Evolutionary conservation across 2,888 invertebrate species (phyloP).

Genomic region (Rugalucina vietnamica): DNA sequence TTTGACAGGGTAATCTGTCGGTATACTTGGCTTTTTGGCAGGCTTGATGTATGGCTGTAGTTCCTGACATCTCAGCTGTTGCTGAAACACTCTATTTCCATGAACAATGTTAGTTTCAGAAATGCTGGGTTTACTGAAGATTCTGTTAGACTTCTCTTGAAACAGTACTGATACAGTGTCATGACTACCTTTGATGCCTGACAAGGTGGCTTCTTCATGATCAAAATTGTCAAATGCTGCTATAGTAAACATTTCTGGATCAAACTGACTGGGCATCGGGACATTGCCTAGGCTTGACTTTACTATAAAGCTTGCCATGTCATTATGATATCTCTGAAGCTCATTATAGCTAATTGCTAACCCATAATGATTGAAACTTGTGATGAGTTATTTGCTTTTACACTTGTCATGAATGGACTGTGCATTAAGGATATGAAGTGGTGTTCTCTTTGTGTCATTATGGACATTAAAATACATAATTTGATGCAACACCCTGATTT

Average conservation of each 20-base stretch:
- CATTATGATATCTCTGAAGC: constrained; percentile 31
- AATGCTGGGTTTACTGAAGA: too few species aligned
- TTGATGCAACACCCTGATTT: too few species aligned
- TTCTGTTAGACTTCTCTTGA: too few species aligned
- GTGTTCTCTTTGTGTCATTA: constrained; percentile 20
- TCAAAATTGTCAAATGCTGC: constrained; percentile 42
- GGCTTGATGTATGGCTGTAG: too few species aligned
- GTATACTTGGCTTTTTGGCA: too few species aligned
- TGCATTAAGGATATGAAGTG: constrained; percentile 17
- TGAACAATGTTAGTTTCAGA: too few species aligned
- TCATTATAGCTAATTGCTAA: constrained; percentile 26
- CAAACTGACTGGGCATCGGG: constrained; percentile 25
- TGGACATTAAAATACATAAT: too few species aligned
- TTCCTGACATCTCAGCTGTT: too few species aligned
- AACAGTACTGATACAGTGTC: too few species aligned
- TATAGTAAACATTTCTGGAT: background rate
- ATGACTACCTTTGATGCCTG: constrained; percentile 23
- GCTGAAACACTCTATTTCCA: too few species aligned
- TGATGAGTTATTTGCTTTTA: too few species aligned
- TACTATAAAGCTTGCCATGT: constrained; percentile 18
- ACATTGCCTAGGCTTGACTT: background rate
- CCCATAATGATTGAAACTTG: constrained; percentile 8
- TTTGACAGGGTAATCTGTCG: too few species aligned
- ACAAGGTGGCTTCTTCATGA: constrained; percentile 33
- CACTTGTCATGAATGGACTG: constrained; percentile 22